phyloP scores from a whole-genome alignment of 2,797 vertebrate genomes.

The Apogon hyalosoma region DNA sequence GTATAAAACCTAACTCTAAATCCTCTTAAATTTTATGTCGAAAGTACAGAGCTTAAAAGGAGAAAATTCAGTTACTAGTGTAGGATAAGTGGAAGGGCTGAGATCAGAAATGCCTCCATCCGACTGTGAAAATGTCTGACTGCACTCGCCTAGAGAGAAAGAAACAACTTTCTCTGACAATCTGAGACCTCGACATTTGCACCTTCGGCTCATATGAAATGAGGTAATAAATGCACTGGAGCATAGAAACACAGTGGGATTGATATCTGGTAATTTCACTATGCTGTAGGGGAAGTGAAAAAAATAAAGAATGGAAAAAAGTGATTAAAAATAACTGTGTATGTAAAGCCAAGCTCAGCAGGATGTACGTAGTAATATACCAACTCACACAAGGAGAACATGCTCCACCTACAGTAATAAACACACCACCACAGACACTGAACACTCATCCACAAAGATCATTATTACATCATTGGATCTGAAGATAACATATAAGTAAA shows the following conservation, averaged over 20 bases:
- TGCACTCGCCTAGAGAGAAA: conserved; percentile 27
- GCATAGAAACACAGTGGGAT: conserved; percentile 4
- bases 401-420: background rate
- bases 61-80: conserved; percentile 39
- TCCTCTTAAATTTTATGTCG: conserved; percentile 24
- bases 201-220: conserved; percentile 22
- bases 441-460: background rate
- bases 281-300: background rate
- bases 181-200: background rate
- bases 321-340: background rate
- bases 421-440: background rate
- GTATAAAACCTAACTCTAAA: conserved; percentile 24
- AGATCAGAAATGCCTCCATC: conserved; percentile 44
- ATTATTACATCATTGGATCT: background rate
- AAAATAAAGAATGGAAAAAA: background rate
- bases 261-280: conserved; percentile 8
- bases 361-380: too few relatives aligned
- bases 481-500: conserved; percentile 11
- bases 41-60: conserved; percentile 45
- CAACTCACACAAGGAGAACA: too few relatives aligned
- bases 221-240: conserved; percentile 21
- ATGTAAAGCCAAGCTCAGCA: background rate
- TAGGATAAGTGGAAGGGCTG: conserved; percentile 46
- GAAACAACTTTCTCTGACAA: conserved; percentile 28
- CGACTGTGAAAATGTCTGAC: conserved; percentile 53